A percentile compares a stretch with the other conserved stretches of the same genome.
Evolutionary conservation across 2,113 vertebrate species (phyloP).

Genomic region (Ranitomeya variabilis): DNA sequence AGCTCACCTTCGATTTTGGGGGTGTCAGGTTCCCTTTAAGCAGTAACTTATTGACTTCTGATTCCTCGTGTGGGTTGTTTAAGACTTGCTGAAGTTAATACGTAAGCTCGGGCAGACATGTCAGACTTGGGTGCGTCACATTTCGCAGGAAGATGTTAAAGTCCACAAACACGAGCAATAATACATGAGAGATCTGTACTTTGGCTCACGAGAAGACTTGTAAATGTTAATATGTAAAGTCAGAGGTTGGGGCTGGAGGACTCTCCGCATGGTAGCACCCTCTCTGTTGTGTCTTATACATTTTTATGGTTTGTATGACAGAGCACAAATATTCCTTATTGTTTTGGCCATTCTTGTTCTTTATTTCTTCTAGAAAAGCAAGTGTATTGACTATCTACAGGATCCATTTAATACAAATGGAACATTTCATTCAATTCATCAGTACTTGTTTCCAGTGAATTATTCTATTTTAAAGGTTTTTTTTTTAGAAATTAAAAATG

Average conservation of each 20-base stretch:
- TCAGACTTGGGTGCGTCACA: slow-evolving; percentile 3
- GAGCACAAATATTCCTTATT: neutral
- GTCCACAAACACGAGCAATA: neutral
- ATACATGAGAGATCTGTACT: neutral
- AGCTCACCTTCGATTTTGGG: no score
- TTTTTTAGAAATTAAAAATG: no score
- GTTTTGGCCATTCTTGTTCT: neutral
- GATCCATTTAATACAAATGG: no score
- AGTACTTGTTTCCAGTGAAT: no score
- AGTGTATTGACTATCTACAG: no score
- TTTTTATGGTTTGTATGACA: neutral
- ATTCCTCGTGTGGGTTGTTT: neutral
- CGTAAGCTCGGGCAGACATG: neutral
- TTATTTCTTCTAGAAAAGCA: neutral
- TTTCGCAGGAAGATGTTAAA: neutral
- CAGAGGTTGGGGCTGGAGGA: neutral
- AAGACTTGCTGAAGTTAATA: neutral
- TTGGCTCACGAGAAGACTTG: neutral
- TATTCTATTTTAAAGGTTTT: no score
- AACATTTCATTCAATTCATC: no score
- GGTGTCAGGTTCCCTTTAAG: no score
- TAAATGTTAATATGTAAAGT: slow-evolving; percentile 13
- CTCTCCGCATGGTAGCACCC: neutral
- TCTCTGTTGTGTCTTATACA: neutral
- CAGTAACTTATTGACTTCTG: neutral